Percentiles rank a stretch among this genome's conserved stretches.
Evolutionary conservation across 2,113 vertebrate species (phyloP).

Genomic region (Pristiophorus japonicus): DNA sequence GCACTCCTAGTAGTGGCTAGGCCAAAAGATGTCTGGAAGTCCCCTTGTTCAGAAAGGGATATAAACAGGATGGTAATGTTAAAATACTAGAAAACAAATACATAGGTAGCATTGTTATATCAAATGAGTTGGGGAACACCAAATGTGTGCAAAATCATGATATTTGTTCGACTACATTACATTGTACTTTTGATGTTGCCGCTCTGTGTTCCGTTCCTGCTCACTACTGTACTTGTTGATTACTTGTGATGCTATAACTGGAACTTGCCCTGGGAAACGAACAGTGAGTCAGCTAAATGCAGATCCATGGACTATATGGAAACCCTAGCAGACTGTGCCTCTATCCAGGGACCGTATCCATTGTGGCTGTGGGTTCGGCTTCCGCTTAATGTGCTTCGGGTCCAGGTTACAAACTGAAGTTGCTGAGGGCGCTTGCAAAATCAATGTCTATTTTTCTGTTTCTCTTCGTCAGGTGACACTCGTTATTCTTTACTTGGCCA

Average conservation of each 20-base stretch:
- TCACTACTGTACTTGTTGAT: background rate
- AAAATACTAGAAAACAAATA: background rate
- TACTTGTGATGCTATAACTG: background rate
- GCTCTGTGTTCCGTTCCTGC: background rate
- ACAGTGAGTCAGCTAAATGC: background rate
- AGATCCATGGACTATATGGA: background rate
- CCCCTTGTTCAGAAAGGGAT: background rate
- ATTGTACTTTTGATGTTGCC: background rate
- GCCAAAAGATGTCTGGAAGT: background rate
- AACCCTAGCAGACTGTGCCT: background rate
- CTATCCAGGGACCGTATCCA: background rate
- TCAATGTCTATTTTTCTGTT: background rate
- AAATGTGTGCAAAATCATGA: background rate
- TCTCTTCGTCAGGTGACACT: conserved; percentile 66
- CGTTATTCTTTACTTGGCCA: conserved; percentile 86
- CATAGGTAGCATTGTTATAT: background rate
- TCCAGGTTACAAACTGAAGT: background rate
- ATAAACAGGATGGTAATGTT: background rate
- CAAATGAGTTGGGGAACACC: background rate
- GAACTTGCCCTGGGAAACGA: background rate
- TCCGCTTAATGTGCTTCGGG: background rate
- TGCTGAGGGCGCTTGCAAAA: background rate
- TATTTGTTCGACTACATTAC: background rate
- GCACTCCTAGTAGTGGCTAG: background rate
- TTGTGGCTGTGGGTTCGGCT: background rate